phyloP scores from a whole-genome alignment of 2,797 vertebrate species.

The Amblyraja radiata region DNA sequence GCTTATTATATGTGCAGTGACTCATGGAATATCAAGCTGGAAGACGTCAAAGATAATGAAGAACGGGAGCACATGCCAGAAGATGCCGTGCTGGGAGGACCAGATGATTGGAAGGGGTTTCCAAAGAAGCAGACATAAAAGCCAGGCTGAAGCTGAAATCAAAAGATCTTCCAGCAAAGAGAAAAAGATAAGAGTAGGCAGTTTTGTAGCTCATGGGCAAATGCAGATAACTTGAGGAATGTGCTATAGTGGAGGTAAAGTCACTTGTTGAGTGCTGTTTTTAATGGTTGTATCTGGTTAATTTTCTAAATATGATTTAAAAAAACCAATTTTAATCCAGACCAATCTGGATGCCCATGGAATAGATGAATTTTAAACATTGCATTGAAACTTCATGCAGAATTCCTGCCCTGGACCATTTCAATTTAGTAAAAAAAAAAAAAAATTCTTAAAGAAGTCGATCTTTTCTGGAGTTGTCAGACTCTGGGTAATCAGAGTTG shows the following conservation, averaged over 20 bases:
- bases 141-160: not conserved
- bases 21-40: not conserved
- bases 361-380: too few species aligned
- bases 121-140: not conserved
- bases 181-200: not conserved
- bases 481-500: not conserved
- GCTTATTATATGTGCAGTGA: not conserved
- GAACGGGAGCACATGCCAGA: not conserved
- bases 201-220: too few species aligned
- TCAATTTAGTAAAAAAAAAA: too few species aligned
- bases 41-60: constrained; percentile 11
- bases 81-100: not conserved
- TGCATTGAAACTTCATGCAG: too few species aligned
- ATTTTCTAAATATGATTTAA: not conserved
- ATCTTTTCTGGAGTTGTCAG: too few species aligned
- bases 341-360: too few species aligned
- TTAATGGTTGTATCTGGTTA: not conserved
- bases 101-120: not conserved
- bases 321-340: not conserved
- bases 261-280: not conserved
- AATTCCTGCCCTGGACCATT: too few species aligned
- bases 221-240: not conserved
- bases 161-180: not conserved
- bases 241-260: not conserved
- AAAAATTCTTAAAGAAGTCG: too few species aligned